A percentile compares a stretch with the other conserved stretches of the same genome.
phyloP scores from a whole-genome alignment of 2,113 vertebrate species.

The Verasper variegatus region DNA sequence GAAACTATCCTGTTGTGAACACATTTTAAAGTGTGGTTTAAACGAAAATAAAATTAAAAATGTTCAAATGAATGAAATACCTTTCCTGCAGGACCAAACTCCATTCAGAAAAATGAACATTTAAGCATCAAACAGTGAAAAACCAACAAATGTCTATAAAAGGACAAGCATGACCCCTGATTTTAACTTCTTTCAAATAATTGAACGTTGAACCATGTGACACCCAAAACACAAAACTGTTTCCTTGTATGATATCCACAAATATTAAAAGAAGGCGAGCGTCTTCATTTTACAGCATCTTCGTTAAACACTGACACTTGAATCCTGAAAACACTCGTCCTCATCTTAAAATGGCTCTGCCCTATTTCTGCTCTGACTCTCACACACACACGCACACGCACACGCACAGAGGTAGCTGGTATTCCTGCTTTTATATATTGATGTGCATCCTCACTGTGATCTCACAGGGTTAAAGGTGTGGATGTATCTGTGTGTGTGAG shows the following conservation, averaged over 20 bases:
- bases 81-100: background rate
- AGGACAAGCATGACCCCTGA: too few species aligned
- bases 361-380: constrained; percentile 61
- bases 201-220: background rate
- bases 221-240: background rate
- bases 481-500: constrained; percentile 47
- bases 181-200: background rate
- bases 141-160: too few species aligned
- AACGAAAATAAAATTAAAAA: background rate
- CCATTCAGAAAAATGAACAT: background rate
- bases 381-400: constrained; percentile 37
- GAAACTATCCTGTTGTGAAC: too few species aligned
- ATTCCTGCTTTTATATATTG: constrained; percentile 11
- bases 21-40: background rate
- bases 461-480: constrained; percentile 55
- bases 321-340: constrained; percentile 26
- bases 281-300: constrained; percentile 1
- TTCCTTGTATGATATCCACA: background rate
- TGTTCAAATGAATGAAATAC: background rate
- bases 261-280: background rate
- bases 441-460: constrained; percentile 33
- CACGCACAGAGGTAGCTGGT: background rate
- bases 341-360: constrained; percentile 65
- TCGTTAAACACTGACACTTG: constrained; percentile 21
- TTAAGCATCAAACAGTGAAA: too few species aligned